Evolutionary conservation across 1,140 invertebrate species (phyloP).

Genomic region (Carposina sasakii): DNA sequence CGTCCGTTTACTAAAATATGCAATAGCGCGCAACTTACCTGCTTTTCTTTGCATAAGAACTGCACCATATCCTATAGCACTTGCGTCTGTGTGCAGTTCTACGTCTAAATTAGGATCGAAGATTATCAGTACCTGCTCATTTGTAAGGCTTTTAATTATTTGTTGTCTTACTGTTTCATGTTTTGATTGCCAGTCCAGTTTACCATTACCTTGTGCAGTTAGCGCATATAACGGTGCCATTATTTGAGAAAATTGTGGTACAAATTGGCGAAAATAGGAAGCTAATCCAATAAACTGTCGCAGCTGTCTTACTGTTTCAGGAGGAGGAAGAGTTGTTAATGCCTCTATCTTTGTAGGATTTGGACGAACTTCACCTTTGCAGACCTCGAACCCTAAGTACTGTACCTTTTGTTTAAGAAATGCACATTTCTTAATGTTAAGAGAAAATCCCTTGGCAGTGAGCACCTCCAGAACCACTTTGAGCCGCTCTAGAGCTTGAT

Average conservation of each 20-base stretch:
- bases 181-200: neutral
- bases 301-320: constrained; percentile 35
- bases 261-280: constrained; percentile 31
- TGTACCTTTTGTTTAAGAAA: constrained; percentile 29
- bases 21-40: constrained; percentile 16
- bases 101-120: constrained; percentile 32
- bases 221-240: neutral
- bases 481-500: constrained; percentile 14
- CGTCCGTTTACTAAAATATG: neutral
- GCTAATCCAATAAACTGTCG: constrained; percentile 32
- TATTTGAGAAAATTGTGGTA: neutral
- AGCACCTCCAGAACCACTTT: constrained; percentile 7
- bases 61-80: neutral
- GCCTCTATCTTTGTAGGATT: constrained; percentile 40
- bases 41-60: constrained; percentile 15
- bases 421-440: constrained; percentile 32
- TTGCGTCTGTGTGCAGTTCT: constrained; percentile 21
- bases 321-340: constrained; percentile 34
- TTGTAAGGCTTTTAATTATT: neutral
- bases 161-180: too few species aligned
- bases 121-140: constrained; percentile 36
- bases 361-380: constrained; percentile 26
- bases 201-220: neutral
- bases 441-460: constrained; percentile 21
- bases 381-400: constrained; percentile 36